phyloP scores from a whole-genome alignment of 1,140 invertebrate genomes.

The Mesaphorura yosii region DNA sequence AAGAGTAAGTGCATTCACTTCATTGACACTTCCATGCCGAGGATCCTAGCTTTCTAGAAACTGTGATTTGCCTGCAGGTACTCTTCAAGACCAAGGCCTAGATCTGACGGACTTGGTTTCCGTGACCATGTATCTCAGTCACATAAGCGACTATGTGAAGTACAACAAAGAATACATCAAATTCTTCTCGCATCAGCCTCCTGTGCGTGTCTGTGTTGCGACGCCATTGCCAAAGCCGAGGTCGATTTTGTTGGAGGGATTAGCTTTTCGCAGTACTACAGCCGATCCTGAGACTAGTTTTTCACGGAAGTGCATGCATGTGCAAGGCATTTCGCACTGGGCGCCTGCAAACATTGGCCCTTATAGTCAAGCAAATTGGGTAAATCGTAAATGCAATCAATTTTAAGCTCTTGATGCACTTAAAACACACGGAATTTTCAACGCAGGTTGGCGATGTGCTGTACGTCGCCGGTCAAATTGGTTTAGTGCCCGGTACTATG shows the following conservation, averaged over 20 bases:
- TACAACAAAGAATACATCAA: slow-evolving; percentile 67
- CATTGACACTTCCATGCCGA: background rate
- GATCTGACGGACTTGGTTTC: slow-evolving; percentile 57
- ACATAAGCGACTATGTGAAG: slow-evolving; percentile 62
- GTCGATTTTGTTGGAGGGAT: slow-evolving; percentile 64
- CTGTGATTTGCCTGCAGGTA: slow-evolving; percentile 22
- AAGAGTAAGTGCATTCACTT: slow-evolving; percentile 53
- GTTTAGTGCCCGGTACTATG: slow-evolving; percentile 74
- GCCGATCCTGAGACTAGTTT: slow-evolving; percentile 15
- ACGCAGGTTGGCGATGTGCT: slow-evolving; percentile 63
- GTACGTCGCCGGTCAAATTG: slow-evolving; percentile 82
- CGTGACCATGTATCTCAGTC: slow-evolving; percentile 66
- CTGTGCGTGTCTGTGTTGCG: slow-evolving; percentile 75
- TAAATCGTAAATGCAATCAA: slow-evolving; percentile 35
- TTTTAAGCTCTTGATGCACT: too few species aligned
- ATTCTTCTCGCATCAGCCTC: slow-evolving; percentile 55
- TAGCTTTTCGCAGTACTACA: slow-evolving; percentile 43
- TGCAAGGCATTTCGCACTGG: slow-evolving; percentile 90
- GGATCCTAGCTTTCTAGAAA: slow-evolving; percentile 41
- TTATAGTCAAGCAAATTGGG: slow-evolving; percentile 80
- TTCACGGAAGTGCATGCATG: slow-evolving; percentile 64
- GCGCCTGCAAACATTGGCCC: slow-evolving; percentile 90
- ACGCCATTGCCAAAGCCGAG: slow-evolving; percentile 57
- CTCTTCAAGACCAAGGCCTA: slow-evolving; percentile 31
- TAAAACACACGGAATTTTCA: too few species aligned